Conservation (phyloP, 2,113 vertebrate species). For the Pogonocichla stellata region DNA sequence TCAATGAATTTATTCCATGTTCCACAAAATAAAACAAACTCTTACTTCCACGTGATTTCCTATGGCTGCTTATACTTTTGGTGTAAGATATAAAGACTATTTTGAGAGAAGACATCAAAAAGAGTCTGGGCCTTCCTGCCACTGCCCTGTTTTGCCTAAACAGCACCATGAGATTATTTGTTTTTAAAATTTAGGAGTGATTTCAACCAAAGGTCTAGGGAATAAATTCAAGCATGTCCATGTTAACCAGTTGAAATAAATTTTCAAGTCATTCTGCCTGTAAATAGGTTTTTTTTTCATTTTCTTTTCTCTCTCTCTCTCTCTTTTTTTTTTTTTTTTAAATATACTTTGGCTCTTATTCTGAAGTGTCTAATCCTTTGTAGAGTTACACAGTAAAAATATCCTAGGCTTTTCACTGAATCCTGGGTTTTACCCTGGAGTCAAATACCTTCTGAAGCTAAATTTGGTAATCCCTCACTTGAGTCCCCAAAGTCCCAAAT, state of each 20-base stretch:
- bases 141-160: background rate
- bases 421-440: background rate
- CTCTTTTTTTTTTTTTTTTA: accelerated
- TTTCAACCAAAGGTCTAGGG: background rate
- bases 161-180: background rate
- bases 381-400: background rate
- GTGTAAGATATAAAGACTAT: background rate
- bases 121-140: background rate
- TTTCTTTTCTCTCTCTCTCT: accelerated
- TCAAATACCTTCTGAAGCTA: background rate
- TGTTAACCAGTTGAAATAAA: background rate
- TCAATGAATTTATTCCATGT: background rate
- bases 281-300: background rate
- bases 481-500: background rate
- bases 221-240: background rate
- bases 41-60: background rate
- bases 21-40: background rate
- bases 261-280: background rate
- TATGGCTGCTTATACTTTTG: background rate
- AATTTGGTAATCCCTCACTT: background rate
- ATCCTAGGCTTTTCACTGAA: background rate
- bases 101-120: background rate
- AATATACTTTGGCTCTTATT: background rate
- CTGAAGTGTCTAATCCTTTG: background rate
- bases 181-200: background rate